These are phyloP conservation scores for Phymanthus crucifer DNA, from an alignment of 92 coral and sea anemone genomes.

Conservation along the genomic window DNA sequence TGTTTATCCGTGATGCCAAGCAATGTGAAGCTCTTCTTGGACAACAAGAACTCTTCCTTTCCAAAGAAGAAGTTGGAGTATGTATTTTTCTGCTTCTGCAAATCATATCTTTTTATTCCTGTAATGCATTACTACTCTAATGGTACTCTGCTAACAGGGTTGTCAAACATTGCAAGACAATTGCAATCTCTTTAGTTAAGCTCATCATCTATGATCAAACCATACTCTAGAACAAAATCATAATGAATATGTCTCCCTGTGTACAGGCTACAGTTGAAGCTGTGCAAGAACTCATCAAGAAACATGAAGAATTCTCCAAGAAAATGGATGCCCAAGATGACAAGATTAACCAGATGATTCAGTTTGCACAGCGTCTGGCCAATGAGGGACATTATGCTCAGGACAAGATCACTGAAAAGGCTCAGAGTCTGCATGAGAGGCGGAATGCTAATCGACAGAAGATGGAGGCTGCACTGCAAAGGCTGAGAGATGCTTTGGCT, in stretches of 20 bases:
- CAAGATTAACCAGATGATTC: conserved; percentile 91
- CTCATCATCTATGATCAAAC: no score
- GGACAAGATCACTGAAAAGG: conserved; percentile 94
- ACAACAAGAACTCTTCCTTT: conserved; percentile 92
- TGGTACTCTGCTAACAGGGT: no score
- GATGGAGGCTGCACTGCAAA: conserved; percentile 83
- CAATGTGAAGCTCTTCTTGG: conserved; percentile 96
- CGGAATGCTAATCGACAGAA: conserved; percentile 89
- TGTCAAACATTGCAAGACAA: no score
- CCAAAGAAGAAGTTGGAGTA: conserved; percentile 96
- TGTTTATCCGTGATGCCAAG: conserved; percentile 94
- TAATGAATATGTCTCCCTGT: not conserved
- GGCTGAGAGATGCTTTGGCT: conserved; percentile 86
- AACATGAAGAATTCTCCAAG: conserved; percentile 92
- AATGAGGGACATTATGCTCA: conserved; percentile 91
- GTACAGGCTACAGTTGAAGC: conserved; percentile 93
- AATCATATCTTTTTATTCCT: not conserved
- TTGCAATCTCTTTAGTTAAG: no score
- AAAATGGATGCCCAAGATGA: conserved; percentile 94
- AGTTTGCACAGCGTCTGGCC: conserved; percentile 88
- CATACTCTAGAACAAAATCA: not conserved
- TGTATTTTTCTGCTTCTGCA: conserved; percentile 30
- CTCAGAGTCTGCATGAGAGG: conserved; percentile 93
- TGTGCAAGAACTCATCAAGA: conserved; percentile 91
- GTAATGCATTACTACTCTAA: no score